These are phyloP conservation scores for Galaxias olidus DNA, from an alignment of 2,797 vertebrate species.

Conservation along the genomic window DNA sequence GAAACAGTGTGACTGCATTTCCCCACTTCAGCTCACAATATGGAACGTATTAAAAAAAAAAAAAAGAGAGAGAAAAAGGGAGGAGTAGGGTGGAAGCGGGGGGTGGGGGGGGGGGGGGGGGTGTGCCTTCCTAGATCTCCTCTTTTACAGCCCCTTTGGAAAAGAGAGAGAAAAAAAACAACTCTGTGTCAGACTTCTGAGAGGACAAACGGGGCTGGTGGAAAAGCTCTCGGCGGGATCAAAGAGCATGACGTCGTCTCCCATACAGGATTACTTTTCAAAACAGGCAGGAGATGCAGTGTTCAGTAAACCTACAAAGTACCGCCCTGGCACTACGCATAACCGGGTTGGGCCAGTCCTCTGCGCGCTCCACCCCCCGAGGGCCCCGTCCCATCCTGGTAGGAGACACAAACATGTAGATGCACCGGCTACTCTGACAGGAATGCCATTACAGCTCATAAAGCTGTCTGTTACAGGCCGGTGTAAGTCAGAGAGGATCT, in stretches of 20 bases:
- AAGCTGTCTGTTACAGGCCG: constrained; percentile 52
- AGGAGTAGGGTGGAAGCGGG: not conserved
- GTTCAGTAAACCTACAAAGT: constrained; percentile 46
- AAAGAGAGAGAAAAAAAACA: constrained; percentile 42
- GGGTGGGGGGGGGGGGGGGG: constrained; percentile 34
- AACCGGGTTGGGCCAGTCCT: not conserved
- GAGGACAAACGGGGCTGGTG: constrained; percentile 59
- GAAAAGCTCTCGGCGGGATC: constrained; percentile 54
- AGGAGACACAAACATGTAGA: constrained; percentile 47
- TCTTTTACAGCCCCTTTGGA: constrained; percentile 71
- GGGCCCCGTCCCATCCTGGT: constrained; percentile 35
- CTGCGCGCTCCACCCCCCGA: no score
- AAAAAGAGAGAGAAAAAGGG: constrained; percentile 41
- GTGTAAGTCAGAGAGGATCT: constrained; percentile 46
- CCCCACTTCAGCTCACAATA: constrained; percentile 84
- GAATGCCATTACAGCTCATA: constrained; percentile 57
- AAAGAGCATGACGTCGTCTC: constrained; percentile 55
- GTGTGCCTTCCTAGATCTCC: constrained; percentile 66
- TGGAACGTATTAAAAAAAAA: constrained; percentile 80
- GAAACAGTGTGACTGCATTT: constrained; percentile 80
- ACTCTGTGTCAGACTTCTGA: constrained; percentile 52
- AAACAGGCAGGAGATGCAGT: constrained; percentile 41
- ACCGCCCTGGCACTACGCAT: constrained; percentile 32
- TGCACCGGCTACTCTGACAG: not conserved
- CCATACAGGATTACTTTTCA: constrained; percentile 56